Evolutionary conservation across 2,888 invertebrate genomes (phyloP), one percentile per base, ranked within the genome.

Genomic region (Stictocephala bisonia): DNA sequence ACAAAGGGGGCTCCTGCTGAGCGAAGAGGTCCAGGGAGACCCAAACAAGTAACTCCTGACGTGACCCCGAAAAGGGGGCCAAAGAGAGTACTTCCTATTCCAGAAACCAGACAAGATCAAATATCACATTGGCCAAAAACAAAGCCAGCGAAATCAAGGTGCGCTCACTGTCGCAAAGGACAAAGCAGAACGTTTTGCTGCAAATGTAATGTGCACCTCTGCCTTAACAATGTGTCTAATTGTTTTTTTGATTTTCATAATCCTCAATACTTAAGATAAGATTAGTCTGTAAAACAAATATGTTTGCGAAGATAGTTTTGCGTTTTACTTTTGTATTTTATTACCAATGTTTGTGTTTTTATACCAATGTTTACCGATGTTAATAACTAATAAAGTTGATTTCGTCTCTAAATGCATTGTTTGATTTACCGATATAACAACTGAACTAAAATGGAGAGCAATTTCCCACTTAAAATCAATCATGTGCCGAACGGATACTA

Each of bases 101-200:
- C 64, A 20, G 66, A 51, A 50, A 64, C 53, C 24, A 64, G 74
- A 35, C 66, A 50, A 20, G 74, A 74, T 20, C 40, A 74, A 15
- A 9, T 66, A 31, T 71, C 66, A 9, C 74, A 74, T 44, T 40
- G 58, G 48, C 71, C 70, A 29, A 64, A 71, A 67, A 18, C 22
- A 2, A 7, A 18, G 18, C 20, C 18, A 4, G 11, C 18, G 7
- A 48, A 11, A n/a, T 7, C 18, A 48, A n/a, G 48, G 22, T 48
- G 20, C 22, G 15, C 48, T n/a, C 4, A 18, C 1, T 48, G 48
- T 11, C 11, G 20, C 6, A 18, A 18, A 48, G n/a, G n/a, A n/a
- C 3, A 7, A 48, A 15, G 44, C 58, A 40, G 6, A 18, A 44
- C 40, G 2, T 13, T 20, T n/a, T 71, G 71, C 44, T 6, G 7